A percentile compares a stretch with the other conserved stretches of the same genome.
These are phyloP conservation scores for Dioctria rufipes DNA, from an alignment of 2,888 invertebrate genomes.

Conservation along the genomic window DNA sequence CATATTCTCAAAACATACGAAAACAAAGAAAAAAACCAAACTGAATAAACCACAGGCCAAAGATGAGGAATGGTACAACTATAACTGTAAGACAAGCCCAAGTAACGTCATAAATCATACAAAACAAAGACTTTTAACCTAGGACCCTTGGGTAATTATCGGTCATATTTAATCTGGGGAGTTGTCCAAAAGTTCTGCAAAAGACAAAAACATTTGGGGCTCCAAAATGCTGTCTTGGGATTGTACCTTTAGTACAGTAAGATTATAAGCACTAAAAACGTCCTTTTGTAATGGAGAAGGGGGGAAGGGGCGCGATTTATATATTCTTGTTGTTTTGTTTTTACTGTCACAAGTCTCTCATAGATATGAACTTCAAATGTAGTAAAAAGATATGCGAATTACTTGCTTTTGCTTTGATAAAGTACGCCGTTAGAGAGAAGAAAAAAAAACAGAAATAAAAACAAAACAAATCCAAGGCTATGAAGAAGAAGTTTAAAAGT, in stretches of 20 bases:
- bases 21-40: too few relatives aligned
- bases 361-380: conserved; percentile 36
- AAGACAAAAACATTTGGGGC: conserved; percentile 47
- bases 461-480: not conserved
- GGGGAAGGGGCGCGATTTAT: too few relatives aligned
- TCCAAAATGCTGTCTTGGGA: conserved; percentile 43
- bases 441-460: conserved; percentile 13
- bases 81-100: conserved; percentile 31
- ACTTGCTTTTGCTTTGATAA: conserved; percentile 36
- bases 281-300: too few relatives aligned
- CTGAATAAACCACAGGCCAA: too few relatives aligned
- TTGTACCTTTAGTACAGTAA: too few relatives aligned
- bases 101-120: conserved; percentile 48
- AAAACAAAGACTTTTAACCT: conserved; percentile 53
- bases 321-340: conserved; percentile 21
- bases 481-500: too few relatives aligned
- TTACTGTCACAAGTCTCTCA: conserved; percentile 18
- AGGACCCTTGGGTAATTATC: conserved; percentile 52
- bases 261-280: conserved; percentile 18
- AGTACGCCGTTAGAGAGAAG: conserved; percentile 40
- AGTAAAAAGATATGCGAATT: conserved; percentile 46
- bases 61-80: conserved; percentile 43
- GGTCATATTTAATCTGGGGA: conserved; percentile 54
- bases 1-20: too few relatives aligned
- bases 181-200: conserved; percentile 51